Conservation (phyloP, 64 coral and sea anemone genomes). For the Porites australiensis region DNA sequence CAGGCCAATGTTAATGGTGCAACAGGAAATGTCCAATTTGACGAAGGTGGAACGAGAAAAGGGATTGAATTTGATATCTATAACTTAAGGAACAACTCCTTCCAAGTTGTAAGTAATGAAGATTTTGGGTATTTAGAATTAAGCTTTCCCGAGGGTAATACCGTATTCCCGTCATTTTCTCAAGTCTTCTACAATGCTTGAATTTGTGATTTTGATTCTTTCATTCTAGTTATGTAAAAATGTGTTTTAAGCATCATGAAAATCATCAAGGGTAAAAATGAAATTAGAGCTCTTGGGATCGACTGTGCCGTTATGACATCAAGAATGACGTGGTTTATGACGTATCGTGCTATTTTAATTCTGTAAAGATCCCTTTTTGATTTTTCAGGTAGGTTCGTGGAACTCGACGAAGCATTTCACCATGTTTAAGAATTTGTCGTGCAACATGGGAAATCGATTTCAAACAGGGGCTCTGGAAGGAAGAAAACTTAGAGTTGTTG, state of each 20-base stretch:
- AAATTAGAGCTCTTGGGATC: too few species aligned
- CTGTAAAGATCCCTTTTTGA: not conserved
- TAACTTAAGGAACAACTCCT: conserved; percentile 49
- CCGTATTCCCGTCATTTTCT: too few species aligned
- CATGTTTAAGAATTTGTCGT: not conserved
- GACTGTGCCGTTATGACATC: too few species aligned
- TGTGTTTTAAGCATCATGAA: too few species aligned
- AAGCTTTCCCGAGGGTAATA: too few species aligned
- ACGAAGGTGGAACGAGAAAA: conserved; percentile 9
- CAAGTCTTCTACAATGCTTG: too few species aligned
- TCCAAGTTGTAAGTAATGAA: not conserved
- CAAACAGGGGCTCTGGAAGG: not conserved
- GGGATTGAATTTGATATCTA: conserved; percentile 27
- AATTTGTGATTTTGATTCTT: too few species aligned
- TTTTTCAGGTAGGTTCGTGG: conserved; percentile 9
- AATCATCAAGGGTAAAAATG: too few species aligned
- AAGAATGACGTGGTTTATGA: too few species aligned
- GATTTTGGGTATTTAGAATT: not conserved
- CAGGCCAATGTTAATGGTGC: not conserved
- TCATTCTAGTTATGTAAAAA: too few species aligned
- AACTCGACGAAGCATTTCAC: not conserved
- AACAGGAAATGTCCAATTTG: conserved; percentile 35
- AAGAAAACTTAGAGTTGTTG: conserved; percentile 2
- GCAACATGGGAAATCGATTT: not conserved
- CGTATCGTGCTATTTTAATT: too few species aligned